These are phyloP conservation scores for Chinchilla lanigera DNA, from an alignment of 2,113 vertebrate species.

Conservation along the genomic window DNA sequence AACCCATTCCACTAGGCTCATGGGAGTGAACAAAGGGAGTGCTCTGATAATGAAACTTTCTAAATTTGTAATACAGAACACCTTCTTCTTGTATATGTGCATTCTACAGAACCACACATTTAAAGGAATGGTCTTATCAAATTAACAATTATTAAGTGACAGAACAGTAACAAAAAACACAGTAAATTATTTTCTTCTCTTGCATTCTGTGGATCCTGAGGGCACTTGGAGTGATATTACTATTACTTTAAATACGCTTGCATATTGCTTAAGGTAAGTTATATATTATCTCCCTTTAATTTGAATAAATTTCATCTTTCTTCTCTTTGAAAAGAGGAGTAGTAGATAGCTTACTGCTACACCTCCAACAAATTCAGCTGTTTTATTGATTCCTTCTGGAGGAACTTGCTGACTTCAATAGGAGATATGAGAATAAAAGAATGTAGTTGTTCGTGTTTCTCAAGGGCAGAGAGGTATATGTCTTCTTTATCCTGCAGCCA, in stretches of 20 bases:
- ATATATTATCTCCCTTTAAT: background rate
- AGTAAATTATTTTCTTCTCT: conserved; percentile 35
- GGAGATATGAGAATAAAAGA: conserved; percentile 64
- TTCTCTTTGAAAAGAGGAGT: conserved; percentile 25
- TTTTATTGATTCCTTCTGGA: conserved; percentile 62
- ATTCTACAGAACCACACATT: conserved; percentile 9
- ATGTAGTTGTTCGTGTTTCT: conserved; percentile 62
- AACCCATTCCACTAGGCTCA: background rate
- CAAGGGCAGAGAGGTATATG: conserved; percentile 31
- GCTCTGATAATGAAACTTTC: background rate
- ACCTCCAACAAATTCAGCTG: background rate
- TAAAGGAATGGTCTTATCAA: conserved; percentile 8
- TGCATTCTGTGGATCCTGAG: background rate
- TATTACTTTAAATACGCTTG: conserved; percentile 10
- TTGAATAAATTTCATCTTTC: conserved; percentile 39
- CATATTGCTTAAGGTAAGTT: background rate
- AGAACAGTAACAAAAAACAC: background rate
- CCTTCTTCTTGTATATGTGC: background rate
- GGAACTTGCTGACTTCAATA: conserved; percentile 68
- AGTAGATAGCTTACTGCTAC: conserved; percentile 8
- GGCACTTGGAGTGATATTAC: background rate
- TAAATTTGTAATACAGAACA: background rate
- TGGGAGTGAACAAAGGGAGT: background rate
- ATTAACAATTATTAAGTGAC: background rate
- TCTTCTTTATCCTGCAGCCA: conserved; percentile 56